Percentiles rank a stretch among this genome's conserved stretches.
phyloP scores from a whole-genome alignment of 1,140 invertebrate genomes.

The Pogonus chalceus region DNA sequence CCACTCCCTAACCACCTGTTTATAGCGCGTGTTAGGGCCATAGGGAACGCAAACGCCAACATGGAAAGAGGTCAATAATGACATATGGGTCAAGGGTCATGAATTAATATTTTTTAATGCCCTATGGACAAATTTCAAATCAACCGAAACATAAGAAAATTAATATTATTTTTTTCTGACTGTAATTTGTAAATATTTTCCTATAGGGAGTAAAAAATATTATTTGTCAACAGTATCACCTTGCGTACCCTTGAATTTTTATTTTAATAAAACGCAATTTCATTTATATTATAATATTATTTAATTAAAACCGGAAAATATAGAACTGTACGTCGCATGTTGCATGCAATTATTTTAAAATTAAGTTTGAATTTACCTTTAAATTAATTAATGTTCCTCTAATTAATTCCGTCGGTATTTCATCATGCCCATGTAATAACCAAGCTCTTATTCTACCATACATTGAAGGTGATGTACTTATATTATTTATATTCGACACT shows the following conservation, averaged over 20 bases:
- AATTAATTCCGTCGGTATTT: constrained; percentile 15
- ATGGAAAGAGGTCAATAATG: background rate
- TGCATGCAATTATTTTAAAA: background rate
- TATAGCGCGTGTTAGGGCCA: background rate
- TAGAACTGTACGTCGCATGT: constrained; percentile 1
- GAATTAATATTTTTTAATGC: too few species aligned
- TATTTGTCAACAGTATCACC: too few species aligned
- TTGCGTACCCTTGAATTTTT: too few species aligned
- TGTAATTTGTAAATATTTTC: too few species aligned
- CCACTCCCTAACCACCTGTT: background rate
- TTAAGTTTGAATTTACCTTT: constrained; percentile 14
- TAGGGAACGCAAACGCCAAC: background rate
- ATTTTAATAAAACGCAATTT: background rate
- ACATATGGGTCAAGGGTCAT: background rate
- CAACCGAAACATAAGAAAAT: too few species aligned
- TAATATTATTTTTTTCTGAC: too few species aligned
- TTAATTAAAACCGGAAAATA: constrained; percentile 9
- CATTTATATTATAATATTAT: background rate
- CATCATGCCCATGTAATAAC: constrained; percentile 18
- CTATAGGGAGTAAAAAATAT: too few species aligned
- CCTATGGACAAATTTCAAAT: too few species aligned
- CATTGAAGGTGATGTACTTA: constrained; percentile 20
- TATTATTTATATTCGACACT: background rate
- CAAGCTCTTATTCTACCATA: constrained; percentile 23
- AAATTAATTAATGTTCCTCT: constrained; percentile 16